Percentiles rank a stretch among this genome's conserved stretches.
Evolutionary conservation across 2,113 vertebrate genomes (phyloP).

Genomic region (Castor canadensis): DNA sequence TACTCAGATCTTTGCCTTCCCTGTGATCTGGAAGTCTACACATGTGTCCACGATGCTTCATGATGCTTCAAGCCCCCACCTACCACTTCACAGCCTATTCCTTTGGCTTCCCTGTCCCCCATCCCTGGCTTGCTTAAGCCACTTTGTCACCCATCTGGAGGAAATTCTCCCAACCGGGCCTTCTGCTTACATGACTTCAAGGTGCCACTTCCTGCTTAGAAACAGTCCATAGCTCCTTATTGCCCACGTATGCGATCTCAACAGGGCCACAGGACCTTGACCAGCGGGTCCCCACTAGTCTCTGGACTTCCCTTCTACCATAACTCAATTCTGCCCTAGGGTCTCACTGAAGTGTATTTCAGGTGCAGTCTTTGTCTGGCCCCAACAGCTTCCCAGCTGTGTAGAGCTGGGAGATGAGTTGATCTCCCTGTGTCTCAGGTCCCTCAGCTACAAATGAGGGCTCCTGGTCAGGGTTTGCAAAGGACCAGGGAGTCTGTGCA

Average conservation of each 20-base stretch:
- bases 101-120: neutral
- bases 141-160: rapidly evolving
- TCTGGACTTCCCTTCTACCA: too few species aligned
- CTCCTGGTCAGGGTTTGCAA: neutral
- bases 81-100: too few species aligned
- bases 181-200: too few species aligned
- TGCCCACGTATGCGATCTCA: too few species aligned
- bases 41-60: neutral
- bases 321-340: too few species aligned
- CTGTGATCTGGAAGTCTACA: too few species aligned
- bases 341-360: neutral
- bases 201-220: too few species aligned
- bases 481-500: neutral
- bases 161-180: neutral
- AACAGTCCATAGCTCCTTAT: too few species aligned
- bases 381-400: too few species aligned
- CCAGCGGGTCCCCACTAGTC: too few species aligned
- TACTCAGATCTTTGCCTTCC: neutral
- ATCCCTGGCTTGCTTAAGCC: neutral
- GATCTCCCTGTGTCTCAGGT: neutral
- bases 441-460: neutral
- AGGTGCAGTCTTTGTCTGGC: neutral
- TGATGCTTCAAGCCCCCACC: neutral
- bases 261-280: too few species aligned
- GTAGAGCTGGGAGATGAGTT: too few species aligned